Base-by-base conservation (phyloP, 2,797 vertebrate species). In the Varecia variegata region DNA sequence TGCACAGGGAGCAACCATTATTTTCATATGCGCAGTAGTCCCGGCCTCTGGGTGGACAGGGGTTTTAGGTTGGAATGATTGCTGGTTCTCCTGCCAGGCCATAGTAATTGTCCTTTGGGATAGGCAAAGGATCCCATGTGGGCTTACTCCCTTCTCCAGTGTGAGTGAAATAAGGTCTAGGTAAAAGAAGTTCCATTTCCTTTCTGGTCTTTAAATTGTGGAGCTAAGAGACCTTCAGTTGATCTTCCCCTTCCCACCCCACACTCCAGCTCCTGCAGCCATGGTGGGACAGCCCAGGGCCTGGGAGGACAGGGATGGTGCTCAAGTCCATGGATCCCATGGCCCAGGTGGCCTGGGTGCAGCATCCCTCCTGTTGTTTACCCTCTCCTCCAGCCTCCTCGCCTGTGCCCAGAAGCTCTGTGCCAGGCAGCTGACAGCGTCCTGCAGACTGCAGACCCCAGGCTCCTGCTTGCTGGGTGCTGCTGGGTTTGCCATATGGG, bases 271-370 rank as follows among this genome's bases (percentile, higher is more conserved):
- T 21, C n/a, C 21, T 27, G 30, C 0, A 32, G 32, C 30, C 25
- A 18, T 52, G 54, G 38, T 62, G 21, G 45, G 62, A 52, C 10
- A 45, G 13, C 12, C 1, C 35, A 32, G 32, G 32, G 32, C 21
- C 27, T 32, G 27, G 4, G 23, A 12, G 0, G 30, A 45, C 4
- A 12, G 54, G 52, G 2, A 13, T 11, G 35, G 30, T 3, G 10
- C 18, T 32, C 4, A 25, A 4, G 0, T 56, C 25, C 32, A 3
- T 56, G 74, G 82, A 21, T 62, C 20, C 32, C 0, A 0, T 23
- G 7, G 35, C 65, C 52, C 32, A 60, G 35, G 30, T 43, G 9
- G 32, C 25, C 62, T 60, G 40, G 30, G 1, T 45, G 25, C 7
- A 8, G 43, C 10, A 9, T 35, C 50, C 5, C 15, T 45, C 0